Evolutionary conservation across 2,888 invertebrate species (phyloP), one percentile per base, ranked within the genome.

Genomic region (Dryococelus australis): DNA sequence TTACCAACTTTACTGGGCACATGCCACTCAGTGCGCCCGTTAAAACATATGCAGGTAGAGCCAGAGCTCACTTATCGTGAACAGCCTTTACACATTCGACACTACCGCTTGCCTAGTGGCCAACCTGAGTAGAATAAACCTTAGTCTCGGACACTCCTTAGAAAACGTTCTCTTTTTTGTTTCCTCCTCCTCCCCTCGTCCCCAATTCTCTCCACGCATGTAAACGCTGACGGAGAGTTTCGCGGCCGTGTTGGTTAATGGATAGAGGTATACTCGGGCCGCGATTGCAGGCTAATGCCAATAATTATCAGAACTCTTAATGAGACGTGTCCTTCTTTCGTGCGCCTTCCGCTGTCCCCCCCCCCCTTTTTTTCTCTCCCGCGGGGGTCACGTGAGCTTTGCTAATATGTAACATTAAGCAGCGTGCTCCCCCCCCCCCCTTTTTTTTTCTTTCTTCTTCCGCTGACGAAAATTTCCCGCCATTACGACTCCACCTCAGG

Each of bases 221-320:
- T 65, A 65, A n/a, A 47, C 47, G 47, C 47, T 47, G 47, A 1
- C 47, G 5, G 16, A 47, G 47, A 24, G 65, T 16, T n/a, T 65
- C 65, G 65, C 65, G 20, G 65, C 24, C 65, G 65, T 65, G 65
- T 65, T 65, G 65, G 65, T 65, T 65, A 65, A 65, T 65, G 65
- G 65, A 65, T 65, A 65, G 65, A 65, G 65, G 65, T 12, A 65
- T 20, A 65, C 65, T 65, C 65, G 65, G 65, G 65, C 65, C 65
- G 8, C 24, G 65, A 65, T 65, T 65, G 65, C 65, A 65, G 65
- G 65, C 24, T 65, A 65, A 65, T 65, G 65, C 10, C 65, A 65
- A 65, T 65, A 65, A 65, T 65, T 65, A 65, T 8, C 65, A 65
- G 65, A 65, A 65, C 65, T 65, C 65, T 65, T 65, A 65, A 65